Evolutionary conservation across 1,140 invertebrate genomes (phyloP), one percentile per base, ranked within the genome.

Genomic region (Cydia splendana): DNA sequence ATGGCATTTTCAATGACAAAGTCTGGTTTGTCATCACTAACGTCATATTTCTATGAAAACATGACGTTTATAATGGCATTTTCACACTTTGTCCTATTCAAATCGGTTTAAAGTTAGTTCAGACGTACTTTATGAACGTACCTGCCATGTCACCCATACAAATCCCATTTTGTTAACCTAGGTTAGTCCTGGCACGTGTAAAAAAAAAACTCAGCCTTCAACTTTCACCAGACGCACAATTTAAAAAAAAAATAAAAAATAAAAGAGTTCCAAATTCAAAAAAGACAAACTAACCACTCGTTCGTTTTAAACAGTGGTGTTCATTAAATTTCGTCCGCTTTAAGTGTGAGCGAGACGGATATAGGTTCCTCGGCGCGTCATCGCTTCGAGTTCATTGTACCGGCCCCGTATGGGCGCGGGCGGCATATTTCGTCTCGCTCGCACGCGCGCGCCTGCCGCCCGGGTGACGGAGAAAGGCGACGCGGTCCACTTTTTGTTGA

Each of bases 321-420:
- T 71, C 67, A 18, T 71, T 71, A 38, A 71, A 71, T 45, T 42
- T 71, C 67, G 38, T 42, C 30, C 34, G 13, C 15, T 18, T 9
- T 20, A 20, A 20, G 67, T 71, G n/a, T 9, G 38, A 87, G 78
- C 24, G 85, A 81, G 85, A 88, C 80, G 78, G 76, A 80, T 78
- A 76, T 84, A 83, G 71, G 83, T 87, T 82, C 81, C 74, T 69
- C 77, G 78, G 80, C 74, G 80, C 80, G 76, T 78, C 80, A 75
- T 81, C 78, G 78, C 78, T 76, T 75, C 79, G 85, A 85, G 88
- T 90, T 90, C 87, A 90, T 82, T 85, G 88, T 82, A 85, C 87
- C 79, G 82, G 79, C 87, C 86, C 85, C 84, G 83, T 82, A 82
- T 86, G 82, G 75, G 75, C 30, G 75, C 75, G 57, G 51, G 57